phyloP scores from a whole-genome alignment of 2,797 vertebrate genomes.

The Liparis tanakae region DNA sequence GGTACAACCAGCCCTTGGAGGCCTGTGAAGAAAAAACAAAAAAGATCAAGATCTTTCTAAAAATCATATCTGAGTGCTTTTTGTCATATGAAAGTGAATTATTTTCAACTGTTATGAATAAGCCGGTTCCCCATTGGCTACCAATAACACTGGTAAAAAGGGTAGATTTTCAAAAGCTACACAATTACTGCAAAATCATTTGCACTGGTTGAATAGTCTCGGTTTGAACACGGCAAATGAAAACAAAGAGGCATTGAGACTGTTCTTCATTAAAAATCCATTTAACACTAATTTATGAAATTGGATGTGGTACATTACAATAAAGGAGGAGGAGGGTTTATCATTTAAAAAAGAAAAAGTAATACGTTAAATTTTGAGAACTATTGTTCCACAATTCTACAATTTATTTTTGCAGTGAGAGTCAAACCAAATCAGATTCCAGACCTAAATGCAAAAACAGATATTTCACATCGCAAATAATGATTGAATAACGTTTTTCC shows the following conservation, averaged over 20 bases:
- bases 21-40: slow-evolving; percentile 4
- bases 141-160: slow-evolving; percentile 14
- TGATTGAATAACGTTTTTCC: neutral
- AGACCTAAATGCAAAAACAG: neutral
- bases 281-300: slow-evolving; percentile 35
- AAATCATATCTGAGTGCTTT: slow-evolving; percentile 41
- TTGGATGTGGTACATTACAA: slow-evolving; percentile 21
- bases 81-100: slow-evolving; percentile 42
- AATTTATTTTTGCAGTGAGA: neutral
- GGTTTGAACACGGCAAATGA: slow-evolving; percentile 11
- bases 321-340: neutral
- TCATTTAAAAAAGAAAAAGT: slow-evolving; percentile 20
- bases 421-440: slow-evolving; percentile 22
- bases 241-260: slow-evolving; percentile 28
- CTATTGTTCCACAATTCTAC: neutral
- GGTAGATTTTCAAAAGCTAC: slow-evolving; percentile 42
- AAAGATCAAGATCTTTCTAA: slow-evolving; percentile 26
- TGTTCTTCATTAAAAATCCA: slow-evolving; percentile 45
- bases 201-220: neutral
- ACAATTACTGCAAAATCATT: slow-evolving; percentile 36
- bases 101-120: slow-evolving; percentile 28
- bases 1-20: slow-evolving; percentile 24
- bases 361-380: neutral
- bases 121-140: slow-evolving; percentile 18
- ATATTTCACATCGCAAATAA: slow-evolving; percentile 11